Percentiles rank a stretch among this genome's conserved stretches.
Conservation (phyloP, 1,140 invertebrate genomes). For the Helicoverpa zea region DNA sequence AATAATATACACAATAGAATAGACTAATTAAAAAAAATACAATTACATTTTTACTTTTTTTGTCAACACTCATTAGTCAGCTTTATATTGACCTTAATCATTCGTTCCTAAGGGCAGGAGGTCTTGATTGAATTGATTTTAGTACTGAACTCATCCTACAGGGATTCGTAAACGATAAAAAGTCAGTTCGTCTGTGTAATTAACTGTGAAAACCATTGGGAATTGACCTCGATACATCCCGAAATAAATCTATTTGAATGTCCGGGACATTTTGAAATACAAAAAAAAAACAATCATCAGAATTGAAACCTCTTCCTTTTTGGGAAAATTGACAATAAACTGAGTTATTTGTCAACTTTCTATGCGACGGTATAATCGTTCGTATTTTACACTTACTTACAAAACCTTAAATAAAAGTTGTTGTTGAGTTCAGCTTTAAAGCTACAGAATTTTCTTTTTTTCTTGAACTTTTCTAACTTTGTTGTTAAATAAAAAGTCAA, state of each 20-base stretch:
- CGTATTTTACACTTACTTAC: too few relatives aligned
- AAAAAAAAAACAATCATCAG: too few relatives aligned
- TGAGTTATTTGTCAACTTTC: too few relatives aligned
- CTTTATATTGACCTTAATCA: background rate
- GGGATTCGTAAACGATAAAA: conserved; percentile 19
- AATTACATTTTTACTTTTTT: too few relatives aligned
- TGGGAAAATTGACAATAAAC: too few relatives aligned
- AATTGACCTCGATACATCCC: background rate
- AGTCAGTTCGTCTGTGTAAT: background rate
- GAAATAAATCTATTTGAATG: background rate
- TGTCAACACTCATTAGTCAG: background rate
- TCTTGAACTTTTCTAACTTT: background rate
- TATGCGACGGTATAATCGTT: too few relatives aligned
- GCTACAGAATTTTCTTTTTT: background rate
- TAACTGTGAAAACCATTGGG: background rate
- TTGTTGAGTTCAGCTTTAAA: too few relatives aligned
- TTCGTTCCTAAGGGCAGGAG: background rate
- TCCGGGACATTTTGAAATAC: too few relatives aligned
- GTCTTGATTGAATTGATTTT: conserved; percentile 22
- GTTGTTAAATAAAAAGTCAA: background rate
- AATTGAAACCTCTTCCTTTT: too few relatives aligned
- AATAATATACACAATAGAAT: too few relatives aligned
- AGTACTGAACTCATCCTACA: background rate
- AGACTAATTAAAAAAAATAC: too few relatives aligned
- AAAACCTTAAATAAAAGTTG: too few relatives aligned